Evolutionary conservation across 2,113 vertebrate species (phyloP).

Genomic region (Diphyllodes magnificus): DNA sequence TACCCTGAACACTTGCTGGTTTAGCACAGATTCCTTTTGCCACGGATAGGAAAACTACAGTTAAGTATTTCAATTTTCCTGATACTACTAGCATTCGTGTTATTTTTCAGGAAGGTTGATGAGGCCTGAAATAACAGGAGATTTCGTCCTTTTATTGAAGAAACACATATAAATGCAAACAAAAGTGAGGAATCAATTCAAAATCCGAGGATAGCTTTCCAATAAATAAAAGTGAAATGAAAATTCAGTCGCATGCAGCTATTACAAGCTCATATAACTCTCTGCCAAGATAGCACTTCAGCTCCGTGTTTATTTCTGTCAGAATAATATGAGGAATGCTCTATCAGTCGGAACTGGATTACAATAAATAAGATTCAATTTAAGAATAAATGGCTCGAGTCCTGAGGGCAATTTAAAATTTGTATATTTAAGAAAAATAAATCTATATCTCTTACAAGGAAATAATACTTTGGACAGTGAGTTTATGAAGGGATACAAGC

Average conservation of each 20-base stretch:
- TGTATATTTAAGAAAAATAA: conserved; percentile 45
- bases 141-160: not conserved
- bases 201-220: not conserved
- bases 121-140: conserved; percentile 23
- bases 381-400: conserved; percentile 36
- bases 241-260: not conserved
- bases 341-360: conserved; percentile 29
- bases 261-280: not conserved
- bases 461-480: not conserved
- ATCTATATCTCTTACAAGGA: not conserved
- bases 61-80: not conserved
- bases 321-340: conserved; percentile 7
- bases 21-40: not conserved
- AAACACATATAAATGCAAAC: conserved; percentile 17
- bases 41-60: not conserved
- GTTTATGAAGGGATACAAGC: conserved; percentile 12
- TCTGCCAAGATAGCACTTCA: not conserved
- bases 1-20: not conserved
- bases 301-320: conserved; percentile 20
- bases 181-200: conserved; percentile 20
- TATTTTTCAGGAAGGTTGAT: not conserved
- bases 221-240: not conserved
- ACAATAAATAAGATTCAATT: conserved; percentile 36
- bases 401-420: conserved; percentile 35
- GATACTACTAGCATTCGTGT: not conserved